Evolutionary conservation across 2,113 vertebrate species (phyloP).

Genomic region (Zosterops lateralis): DNA sequence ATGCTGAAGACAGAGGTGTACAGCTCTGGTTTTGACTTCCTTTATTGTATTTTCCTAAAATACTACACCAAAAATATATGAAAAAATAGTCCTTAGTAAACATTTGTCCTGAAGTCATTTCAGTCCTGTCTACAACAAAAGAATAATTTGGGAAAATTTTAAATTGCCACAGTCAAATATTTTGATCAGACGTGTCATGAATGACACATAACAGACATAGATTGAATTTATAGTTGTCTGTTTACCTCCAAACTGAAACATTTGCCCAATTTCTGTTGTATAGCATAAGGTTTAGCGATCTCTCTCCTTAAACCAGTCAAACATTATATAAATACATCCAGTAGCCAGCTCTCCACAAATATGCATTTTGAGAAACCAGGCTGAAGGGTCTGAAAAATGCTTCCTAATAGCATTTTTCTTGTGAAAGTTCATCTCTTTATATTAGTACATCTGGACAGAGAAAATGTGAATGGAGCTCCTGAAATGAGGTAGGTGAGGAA

Average conservation of each 20-base stretch:
- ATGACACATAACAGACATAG: neutral
- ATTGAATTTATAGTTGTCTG: neutral
- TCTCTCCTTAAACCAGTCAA: neutral
- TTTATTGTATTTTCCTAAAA: neutral
- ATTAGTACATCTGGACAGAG: neutral
- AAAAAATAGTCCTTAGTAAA: neutral
- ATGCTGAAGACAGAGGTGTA: neutral
- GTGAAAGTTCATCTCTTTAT: neutral
- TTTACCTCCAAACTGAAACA: neutral
- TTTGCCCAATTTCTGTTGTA: neutral
- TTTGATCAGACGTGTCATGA: neutral
- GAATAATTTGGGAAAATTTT: neutral
- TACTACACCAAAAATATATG: neutral
- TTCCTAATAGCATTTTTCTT: neutral
- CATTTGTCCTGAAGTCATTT: neutral
- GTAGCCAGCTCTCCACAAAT: neutral
- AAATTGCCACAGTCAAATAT: neutral
- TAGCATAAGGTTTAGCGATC: neutral
- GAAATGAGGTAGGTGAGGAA: constrained; percentile 7
- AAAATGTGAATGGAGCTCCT: neutral
- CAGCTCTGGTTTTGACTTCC: neutral
- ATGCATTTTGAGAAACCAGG: neutral
- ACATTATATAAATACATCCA: neutral
- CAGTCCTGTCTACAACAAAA: neutral
- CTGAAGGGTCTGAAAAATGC: neutral